Base-by-base conservation (phyloP, 2,797 vertebrate genomes). In the Cuculus canorus region DNA sequence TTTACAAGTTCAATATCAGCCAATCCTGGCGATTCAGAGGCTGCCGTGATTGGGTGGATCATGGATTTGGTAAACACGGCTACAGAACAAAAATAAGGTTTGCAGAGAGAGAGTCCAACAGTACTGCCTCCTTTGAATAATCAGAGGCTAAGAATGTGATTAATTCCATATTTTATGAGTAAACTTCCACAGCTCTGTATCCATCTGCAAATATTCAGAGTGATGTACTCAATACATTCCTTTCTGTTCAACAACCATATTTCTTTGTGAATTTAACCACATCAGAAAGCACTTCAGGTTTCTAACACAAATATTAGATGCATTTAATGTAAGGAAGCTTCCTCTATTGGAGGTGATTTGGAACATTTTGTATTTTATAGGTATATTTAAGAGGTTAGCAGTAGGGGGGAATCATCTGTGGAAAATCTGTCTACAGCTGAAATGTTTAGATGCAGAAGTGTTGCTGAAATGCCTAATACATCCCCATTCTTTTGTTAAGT, bases 341-440 rank as follows among this genome's bases (percentile, higher is more conserved):
- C 86, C 96, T 96, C 97, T 93, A 95, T 90, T 78, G 50, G 86
- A 97, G 87, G 93, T 93, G 94, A 96, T 95, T 92, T 3, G 92
- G 95, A 93, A 87, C 70, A 65, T 85, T 97, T 96, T 97, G 95
- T 88, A 95, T 96, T 98, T 97, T 97, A 97, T 97, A 96, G 93
- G 93, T 94, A 60, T 83, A 95, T 97, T 97, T 97, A 94, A 70
- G 80, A 96, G 88, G 90, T 80, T 84, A 94, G 86, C 84, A 82
- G 95, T 82, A 87, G 97, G 92, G 93, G 91, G 97, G 93, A 96
- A 96, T 96, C 82, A 93, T 96, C 93, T 97, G 96, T 93, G 97
- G 93, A 97, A 97, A 96, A 97, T 96, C 96, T 98, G 97, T 97
- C 97, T 96, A 94, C 97, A 97, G 96, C 94, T 97, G 95, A 97